Evolutionary conservation across 2,113 vertebrate genomes (phyloP).

Genomic region (Dunckerocampus dactyliophorus): DNA sequence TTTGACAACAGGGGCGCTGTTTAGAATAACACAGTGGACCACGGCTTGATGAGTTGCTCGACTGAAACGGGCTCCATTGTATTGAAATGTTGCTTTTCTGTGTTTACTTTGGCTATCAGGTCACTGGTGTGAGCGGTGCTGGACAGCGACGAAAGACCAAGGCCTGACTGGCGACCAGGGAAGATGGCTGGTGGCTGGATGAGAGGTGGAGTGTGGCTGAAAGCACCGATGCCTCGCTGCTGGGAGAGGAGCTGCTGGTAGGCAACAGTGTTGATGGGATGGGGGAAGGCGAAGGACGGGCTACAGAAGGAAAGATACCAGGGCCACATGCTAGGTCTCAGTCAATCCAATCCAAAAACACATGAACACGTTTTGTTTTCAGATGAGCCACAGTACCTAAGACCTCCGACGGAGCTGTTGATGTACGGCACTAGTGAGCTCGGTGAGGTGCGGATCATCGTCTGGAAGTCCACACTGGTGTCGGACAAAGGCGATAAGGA

Average conservation of each 20-base stretch:
- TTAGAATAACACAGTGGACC: too few species aligned
- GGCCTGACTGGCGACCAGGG: constrained; percentile 73
- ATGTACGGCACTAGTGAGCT: constrained; percentile 91
- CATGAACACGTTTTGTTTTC: neutral
- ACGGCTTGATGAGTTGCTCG: too few species aligned
- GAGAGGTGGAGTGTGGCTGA: constrained; percentile 88
- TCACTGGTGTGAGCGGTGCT: constrained; percentile 63
- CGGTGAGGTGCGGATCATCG: constrained; percentile 91
- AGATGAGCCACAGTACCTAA: constrained; percentile 67
- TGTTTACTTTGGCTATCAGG: constrained; percentile 55
- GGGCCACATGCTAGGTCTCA: neutral
- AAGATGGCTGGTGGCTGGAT: constrained; percentile 86
- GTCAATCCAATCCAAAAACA: too few species aligned
- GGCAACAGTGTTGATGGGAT: constrained; percentile 83
- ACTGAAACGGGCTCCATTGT: too few species aligned
- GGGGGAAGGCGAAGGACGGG: constrained; percentile 88
- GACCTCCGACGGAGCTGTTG: constrained; percentile 87
- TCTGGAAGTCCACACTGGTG: constrained; percentile 90
- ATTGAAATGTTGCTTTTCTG: neutral
- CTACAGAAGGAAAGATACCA: constrained; percentile 56
- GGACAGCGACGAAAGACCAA: constrained; percentile 75
- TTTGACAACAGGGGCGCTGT: too few species aligned
- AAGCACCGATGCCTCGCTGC: constrained; percentile 82
- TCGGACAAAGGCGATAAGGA: constrained; percentile 89
- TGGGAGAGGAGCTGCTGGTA: constrained; percentile 90